These are phyloP conservation scores for Siniperca undulata DNA, from an alignment of 2,797 vertebrate species.

Conservation along the genomic window DNA sequence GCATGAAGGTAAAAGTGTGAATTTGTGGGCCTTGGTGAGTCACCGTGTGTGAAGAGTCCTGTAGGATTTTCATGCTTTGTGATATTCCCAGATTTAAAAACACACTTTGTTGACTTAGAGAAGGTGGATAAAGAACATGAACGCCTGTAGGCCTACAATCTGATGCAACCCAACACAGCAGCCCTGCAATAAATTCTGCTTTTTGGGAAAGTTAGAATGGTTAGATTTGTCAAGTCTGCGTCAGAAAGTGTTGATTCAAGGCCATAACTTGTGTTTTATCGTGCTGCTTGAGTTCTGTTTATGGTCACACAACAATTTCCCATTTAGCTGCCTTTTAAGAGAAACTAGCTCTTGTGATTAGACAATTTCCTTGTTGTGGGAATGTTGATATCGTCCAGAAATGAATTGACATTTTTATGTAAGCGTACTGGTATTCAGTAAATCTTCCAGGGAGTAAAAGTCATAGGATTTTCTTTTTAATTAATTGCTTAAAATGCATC, in stretches of 20 bases:
- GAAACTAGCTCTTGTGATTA: background rate
- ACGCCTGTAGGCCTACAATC: background rate
- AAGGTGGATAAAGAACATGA: background rate
- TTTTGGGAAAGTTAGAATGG: background rate
- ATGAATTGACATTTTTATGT: background rate
- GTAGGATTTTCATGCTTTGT: background rate
- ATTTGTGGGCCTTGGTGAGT: background rate
- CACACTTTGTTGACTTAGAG: background rate
- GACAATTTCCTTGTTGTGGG: background rate
- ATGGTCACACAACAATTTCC: background rate
- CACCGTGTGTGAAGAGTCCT: background rate
- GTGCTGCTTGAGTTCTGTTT: background rate
- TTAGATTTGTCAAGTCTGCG: background rate
- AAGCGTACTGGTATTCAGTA: background rate
- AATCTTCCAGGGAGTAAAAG: background rate
- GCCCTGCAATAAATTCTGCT: background rate
- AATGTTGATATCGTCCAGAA: background rate
- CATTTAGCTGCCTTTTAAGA: background rate
- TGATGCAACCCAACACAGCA: conserved; percentile 6
- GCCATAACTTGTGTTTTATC: background rate
- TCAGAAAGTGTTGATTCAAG: background rate
- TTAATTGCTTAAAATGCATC: background rate
- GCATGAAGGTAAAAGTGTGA: background rate
- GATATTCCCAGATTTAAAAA: conserved; percentile 17
- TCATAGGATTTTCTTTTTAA: background rate